These are phyloP conservation scores for Tiliacea citrago DNA, from an alignment of 2,888 invertebrate species.

Conservation along the genomic window DNA sequence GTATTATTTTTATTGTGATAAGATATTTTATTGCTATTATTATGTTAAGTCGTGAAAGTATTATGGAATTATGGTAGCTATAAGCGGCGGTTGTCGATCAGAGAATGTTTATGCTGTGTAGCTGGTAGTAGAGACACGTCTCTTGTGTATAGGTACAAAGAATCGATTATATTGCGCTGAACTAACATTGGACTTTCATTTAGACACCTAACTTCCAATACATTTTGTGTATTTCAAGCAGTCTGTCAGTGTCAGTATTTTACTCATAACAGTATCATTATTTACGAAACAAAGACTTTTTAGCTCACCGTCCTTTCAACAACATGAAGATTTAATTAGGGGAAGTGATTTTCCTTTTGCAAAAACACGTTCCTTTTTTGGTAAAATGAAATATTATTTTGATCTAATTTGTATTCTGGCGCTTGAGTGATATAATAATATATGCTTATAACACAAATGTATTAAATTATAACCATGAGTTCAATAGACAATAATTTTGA, in stretches of 20 bases:
- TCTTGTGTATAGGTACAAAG: slow-evolving; percentile 89
- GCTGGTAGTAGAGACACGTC: slow-evolving; percentile 83
- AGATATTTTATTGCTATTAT: slow-evolving; percentile 86
- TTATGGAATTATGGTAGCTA: slow-evolving; percentile 86
- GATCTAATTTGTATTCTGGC: not conserved
- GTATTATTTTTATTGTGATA: slow-evolving; percentile 90
- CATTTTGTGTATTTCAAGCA: slow-evolving; percentile 1
- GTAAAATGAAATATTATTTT: not conserved
- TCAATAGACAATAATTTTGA: not conserved
- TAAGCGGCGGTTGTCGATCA: slow-evolving; percentile 82
- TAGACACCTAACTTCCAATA: slow-evolving; percentile 22
- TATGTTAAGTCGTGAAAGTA: slow-evolving; percentile 85
- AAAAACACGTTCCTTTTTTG: not conserved
- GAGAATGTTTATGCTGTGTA: slow-evolving; percentile 87
- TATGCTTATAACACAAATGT: not conserved
- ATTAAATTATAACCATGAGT: not conserved
- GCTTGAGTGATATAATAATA: not conserved
- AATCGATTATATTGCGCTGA: slow-evolving; percentile 89
- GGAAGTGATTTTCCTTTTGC: not conserved
- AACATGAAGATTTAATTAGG: not conserved
- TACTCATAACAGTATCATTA: not conserved
- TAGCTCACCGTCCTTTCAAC: not conserved
- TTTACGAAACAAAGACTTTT: not conserved
- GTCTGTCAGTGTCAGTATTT: not conserved
- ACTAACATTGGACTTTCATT: slow-evolving; percentile 73